Percentiles rank a stretch among this genome's conserved stretches.
Conservation (phyloP, 2,797 vertebrate genomes). For the Okamejei kenojei region DNA sequence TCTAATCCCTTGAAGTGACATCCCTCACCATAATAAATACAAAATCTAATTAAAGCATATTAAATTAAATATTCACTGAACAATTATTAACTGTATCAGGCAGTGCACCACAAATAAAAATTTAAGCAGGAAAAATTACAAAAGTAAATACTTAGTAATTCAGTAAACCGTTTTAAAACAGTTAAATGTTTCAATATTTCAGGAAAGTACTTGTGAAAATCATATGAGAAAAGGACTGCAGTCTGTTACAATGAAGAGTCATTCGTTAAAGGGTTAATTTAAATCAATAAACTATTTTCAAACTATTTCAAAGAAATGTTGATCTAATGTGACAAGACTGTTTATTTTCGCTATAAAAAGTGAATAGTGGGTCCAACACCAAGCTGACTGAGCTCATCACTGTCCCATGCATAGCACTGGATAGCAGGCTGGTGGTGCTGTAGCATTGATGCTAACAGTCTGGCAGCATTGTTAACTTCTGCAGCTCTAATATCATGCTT, state of each 20-base stretch:
- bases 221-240: not conserved
- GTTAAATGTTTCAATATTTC: not conserved
- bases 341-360: not conserved
- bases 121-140: not conserved
- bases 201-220: not conserved
- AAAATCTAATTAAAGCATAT: not conserved
- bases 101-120: not conserved
- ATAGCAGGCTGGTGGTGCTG: constrained; percentile 32
- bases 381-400: not conserved
- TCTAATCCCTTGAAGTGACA: constrained; percentile 11
- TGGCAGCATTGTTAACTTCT: not conserved
- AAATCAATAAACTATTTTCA: not conserved
- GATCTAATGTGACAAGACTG: not conserved
- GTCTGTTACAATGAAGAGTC: not conserved
- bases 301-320: not conserved
- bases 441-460: not conserved
- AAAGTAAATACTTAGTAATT: not conserved
- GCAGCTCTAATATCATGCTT: not conserved
- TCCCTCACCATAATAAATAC: constrained; percentile 7
- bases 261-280: not conserved
- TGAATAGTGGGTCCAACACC: not conserved
- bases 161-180: not conserved
- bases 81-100: not conserved
- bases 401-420: constrained; percentile 6
- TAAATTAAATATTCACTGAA: constrained; percentile 1